These are phyloP conservation scores for Entomyzon cyanotis DNA, from an alignment of 2,113 vertebrate genomes.

Conservation along the genomic window DNA sequence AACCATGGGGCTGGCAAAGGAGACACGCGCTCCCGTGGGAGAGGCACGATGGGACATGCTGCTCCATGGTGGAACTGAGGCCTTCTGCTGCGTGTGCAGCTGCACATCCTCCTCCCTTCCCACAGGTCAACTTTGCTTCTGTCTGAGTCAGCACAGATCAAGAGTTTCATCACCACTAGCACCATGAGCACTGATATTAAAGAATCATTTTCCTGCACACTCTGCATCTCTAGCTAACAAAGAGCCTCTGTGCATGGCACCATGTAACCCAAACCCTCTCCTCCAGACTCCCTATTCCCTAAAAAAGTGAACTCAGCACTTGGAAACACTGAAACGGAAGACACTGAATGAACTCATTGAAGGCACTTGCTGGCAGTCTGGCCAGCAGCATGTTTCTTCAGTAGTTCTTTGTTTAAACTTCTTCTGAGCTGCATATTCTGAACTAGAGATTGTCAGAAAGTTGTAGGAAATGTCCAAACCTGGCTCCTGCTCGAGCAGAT, in stretches of 20 bases:
- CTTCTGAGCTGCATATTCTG: neutral
- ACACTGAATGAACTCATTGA: constrained; percentile 32
- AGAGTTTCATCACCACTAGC: neutral
- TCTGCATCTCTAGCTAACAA: neutral
- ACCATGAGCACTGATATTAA: neutral
- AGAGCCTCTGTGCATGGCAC: neutral
- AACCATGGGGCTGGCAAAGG: neutral
- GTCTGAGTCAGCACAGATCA: neutral
- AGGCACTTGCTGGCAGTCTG: neutral
- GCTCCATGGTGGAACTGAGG: accelerated
- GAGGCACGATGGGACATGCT: accelerated
- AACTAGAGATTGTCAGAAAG: constrained; percentile 11
- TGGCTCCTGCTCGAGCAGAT: neutral
- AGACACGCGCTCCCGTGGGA: neutral
- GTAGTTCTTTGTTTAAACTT: constrained; percentile 42
- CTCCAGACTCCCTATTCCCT: neutral
- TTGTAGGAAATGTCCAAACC: constrained; percentile 26
- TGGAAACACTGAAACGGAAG: constrained; percentile 30
- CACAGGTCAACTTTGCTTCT: neutral
- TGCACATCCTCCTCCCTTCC: neutral
- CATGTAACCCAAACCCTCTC: neutral
- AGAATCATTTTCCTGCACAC: neutral
- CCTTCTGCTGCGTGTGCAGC: neutral
- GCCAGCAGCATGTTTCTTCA: neutral
- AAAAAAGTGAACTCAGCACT: constrained; percentile 2